phyloP scores from a whole-genome alignment of 1,140 invertebrate genomes.

The Macrosteles quadrilineatus region DNA sequence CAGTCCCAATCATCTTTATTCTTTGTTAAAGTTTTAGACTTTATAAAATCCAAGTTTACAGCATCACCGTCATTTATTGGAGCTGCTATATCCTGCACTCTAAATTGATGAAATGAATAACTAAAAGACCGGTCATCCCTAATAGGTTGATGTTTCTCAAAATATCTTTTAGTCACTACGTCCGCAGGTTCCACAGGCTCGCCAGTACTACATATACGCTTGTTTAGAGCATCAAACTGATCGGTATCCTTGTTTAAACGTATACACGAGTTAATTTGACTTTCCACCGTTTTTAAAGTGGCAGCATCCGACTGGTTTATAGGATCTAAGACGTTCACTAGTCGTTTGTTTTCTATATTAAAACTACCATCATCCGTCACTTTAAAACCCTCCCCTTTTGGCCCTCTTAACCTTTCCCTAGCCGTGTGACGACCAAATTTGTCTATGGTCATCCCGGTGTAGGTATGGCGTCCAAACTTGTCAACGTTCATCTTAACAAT shows the following conservation, averaged over 20 bases:
- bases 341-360: neutral
- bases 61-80: neutral
- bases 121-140: neutral
- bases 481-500: constrained; percentile 19
- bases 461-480: neutral
- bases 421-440: neutral
- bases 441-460: neutral
- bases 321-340: neutral
- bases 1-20: neutral
- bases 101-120: neutral
- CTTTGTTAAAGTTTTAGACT: neutral
- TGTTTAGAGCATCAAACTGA: neutral
- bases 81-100: neutral
- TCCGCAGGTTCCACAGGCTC: neutral
- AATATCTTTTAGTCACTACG: neutral
- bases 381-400: neutral
- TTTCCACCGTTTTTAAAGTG: neutral
- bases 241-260: neutral
- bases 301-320: neutral
- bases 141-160: neutral
- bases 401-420: neutral
- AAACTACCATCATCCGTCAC: neutral
- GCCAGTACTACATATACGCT: neutral
- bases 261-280: neutral
- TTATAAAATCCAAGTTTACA: neutral